Base-by-base conservation (phyloP, 2,888 invertebrate species). In the Ditylenchus weischeri region DNA sequence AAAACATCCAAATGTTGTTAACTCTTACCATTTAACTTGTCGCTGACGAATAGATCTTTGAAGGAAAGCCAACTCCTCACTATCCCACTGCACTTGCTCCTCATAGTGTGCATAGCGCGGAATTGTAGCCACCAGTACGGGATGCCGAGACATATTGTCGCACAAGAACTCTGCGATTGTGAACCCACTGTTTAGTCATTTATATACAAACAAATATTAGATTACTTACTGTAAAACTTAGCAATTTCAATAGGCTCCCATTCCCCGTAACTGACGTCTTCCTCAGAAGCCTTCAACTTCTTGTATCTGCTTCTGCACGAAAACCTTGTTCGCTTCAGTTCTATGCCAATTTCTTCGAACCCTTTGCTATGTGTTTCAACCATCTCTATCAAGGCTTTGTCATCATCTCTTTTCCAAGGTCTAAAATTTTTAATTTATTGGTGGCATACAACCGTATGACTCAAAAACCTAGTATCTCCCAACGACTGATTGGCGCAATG, bases 211-310 rank as follows among this genome's bases (percentile, higher is more conserved):
- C 8, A 8, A 43, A 59, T 29, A 36, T 59, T 59, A 7, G 11
- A 59, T 47, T 11, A 59, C 51, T 38, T 19, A 75, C 75, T 62
- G 29, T 54, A 54, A 2, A 54, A 54, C 29, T 29, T 54, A n/a
- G 54, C 54, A 10, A 54, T 54, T 10, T 54, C 54, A 23, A 54
- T 54, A 11, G 54, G 54, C n/a, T 54, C 54, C 54, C 54, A 54
- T 10, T 21, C 23, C 13, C n/a, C 54, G 7, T 54, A n/a, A 13
- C 29, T 54, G 8, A 29, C 21, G n/a, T 54, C n/a, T 18, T 54
- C 54, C 8, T 54, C 54, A 11, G 54, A 54, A 54, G n/a, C 21
- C 21, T 54, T 54, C 54, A 54, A 54, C 23, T 54, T 54, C n/a
- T 54, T 29, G 10, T 54, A 54, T 10, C 54, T 21, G 23, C 5